These are phyloP conservation scores for Avahi laniger DNA, from an alignment of 2,797 vertebrate genomes.

Conservation along the genomic window DNA sequence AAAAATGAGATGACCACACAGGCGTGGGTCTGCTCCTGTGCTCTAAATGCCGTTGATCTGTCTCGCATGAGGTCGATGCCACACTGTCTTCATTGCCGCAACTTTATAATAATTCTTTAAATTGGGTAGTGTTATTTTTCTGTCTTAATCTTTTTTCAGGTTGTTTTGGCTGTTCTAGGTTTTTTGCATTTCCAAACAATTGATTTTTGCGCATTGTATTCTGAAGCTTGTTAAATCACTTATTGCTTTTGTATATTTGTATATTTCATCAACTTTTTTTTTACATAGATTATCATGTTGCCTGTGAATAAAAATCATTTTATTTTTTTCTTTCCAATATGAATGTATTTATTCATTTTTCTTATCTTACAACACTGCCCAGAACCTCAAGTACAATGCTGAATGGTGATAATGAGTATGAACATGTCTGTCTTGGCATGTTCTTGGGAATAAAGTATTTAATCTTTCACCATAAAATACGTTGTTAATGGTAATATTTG, in stretches of 20 bases:
- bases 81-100: neutral
- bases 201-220: neutral
- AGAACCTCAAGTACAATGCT: neutral
- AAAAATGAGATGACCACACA: neutral
- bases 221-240: neutral
- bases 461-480: neutral
- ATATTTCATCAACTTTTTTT: neutral
- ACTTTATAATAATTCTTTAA: neutral
- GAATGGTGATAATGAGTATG: neutral
- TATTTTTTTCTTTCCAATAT: neutral
- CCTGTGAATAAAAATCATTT: neutral
- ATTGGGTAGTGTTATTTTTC: neutral
- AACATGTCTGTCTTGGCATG: too few relatives aligned
- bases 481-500: neutral
- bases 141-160: neutral
- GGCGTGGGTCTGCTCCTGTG: neutral
- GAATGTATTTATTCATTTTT: neutral
- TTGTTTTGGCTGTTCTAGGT: neutral
- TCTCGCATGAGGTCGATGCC: neutral
- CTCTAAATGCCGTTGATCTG: too few relatives aligned
- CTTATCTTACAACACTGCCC: neutral
- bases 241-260: neutral
- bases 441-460: neutral
- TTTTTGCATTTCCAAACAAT: neutral
- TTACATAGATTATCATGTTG: neutral